Evolutionary conservation across 2,797 vertebrate species (phyloP), one percentile per base, ranked within the genome.

Genomic region (Hyperoplus lanceolatus): DNA sequence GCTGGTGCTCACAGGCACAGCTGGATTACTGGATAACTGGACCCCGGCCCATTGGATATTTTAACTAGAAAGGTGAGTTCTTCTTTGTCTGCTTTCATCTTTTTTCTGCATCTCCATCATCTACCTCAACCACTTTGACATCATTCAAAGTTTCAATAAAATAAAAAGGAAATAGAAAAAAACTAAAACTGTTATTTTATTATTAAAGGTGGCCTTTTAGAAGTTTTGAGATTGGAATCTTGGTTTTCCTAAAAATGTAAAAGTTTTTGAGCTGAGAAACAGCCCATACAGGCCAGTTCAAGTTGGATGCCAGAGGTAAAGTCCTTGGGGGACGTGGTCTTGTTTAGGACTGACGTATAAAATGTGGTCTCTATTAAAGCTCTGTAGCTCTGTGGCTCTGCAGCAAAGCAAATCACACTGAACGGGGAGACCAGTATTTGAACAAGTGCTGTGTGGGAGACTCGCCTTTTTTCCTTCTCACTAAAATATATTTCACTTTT

Each of bases 1-100:
- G 81, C 91, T 95, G 90, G 92, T 89, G 88, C 89, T 91, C 90
- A 93, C 75, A 92, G 87, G 79, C 93, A 93, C 94, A 93, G 89
- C 92, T 95, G 92, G 92, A 92, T 89, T 90, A 70, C 82, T 82
- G 77, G 80, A 85, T 87, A 90, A 90, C 90, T 93, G 91, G 85
- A 90, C 89, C 88, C 54, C 56, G 83, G 79, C 87, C 79, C 80
- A 75, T 69, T 89, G 83, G 78, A 92, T 87, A 90, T 93, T 29
- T 94, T 75, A 64, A 13, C 82, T 39, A 75, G 62, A 91, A 87
- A 92, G 93, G 95, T 95, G 84, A 95, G 94, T 89, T 80, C 39
- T 62, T 69, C 8, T 51, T 4, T 3, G 60, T 56, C 4, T 73
- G 4, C 39, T 1, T 62, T 8, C 43, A 75, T 82, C 58, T 66